A percentile compares a stretch with the other conserved stretches of the same genome.
Evolutionary conservation across 2,113 vertebrate species (phyloP).

Genomic region (Colius striatus): DNA sequence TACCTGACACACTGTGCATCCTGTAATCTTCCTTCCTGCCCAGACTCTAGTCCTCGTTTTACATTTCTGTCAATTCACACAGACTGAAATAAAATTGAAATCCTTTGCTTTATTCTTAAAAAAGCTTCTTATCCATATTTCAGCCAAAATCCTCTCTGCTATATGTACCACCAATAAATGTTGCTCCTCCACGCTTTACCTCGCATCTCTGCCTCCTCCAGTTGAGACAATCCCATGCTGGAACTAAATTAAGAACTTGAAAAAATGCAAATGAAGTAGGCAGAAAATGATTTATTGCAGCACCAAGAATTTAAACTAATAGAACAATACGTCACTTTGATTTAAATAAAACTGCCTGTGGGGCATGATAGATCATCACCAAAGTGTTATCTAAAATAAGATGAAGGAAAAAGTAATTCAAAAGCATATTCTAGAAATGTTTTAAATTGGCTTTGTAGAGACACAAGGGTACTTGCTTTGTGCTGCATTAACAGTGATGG

Average conservation of each 20-base stretch:
- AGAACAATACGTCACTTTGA: constrained; percentile 8
- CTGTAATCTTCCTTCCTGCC: constrained; percentile 45
- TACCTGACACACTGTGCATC: background rate
- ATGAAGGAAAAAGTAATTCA: constrained; percentile 46
- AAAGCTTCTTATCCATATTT: constrained; percentile 5
- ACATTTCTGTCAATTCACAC: constrained; percentile 34
- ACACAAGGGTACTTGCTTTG: constrained; percentile 31
- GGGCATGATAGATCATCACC: no score
- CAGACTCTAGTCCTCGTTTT: constrained; percentile 48
- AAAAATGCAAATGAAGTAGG: constrained; percentile 43
- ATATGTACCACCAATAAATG: background rate
- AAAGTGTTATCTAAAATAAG: constrained; percentile 69
- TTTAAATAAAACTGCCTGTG: no score
- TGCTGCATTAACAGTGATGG: constrained; percentile 45
- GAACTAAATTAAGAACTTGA: constrained; percentile 56
- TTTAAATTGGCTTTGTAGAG: constrained; percentile 51
- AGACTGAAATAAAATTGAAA: constrained; percentile 53
- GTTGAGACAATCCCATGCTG: background rate
- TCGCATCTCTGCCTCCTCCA: constrained; percentile 9
- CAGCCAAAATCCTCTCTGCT: constrained; percentile 21
- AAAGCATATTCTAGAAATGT: constrained; percentile 38
- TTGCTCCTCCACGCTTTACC: background rate
- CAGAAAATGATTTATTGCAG: constrained; percentile 51
- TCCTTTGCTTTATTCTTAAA: constrained; percentile 54
- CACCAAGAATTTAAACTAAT: constrained; percentile 45